A percentile compares a stretch with the other conserved stretches of the same genome.
Evolutionary conservation across 2,113 vertebrate species (phyloP).

Genomic region (Oenanthe melanoleuca): DNA sequence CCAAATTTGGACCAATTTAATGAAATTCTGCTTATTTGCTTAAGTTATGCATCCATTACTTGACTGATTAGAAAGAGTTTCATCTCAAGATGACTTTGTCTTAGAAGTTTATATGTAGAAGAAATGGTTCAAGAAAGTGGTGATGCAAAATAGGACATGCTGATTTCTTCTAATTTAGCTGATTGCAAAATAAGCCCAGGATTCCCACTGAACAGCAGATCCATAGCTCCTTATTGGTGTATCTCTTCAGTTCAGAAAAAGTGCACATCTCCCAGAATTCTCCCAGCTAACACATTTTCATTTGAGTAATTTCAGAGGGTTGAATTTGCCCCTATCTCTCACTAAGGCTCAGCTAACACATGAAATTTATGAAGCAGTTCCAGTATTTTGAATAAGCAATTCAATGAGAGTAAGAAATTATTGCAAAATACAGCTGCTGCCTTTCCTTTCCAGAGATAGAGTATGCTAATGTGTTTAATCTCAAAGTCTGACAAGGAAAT

Average conservation of each 20-base stretch:
- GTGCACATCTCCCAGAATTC: not conserved
- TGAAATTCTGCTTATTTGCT: not conserved
- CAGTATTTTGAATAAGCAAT: slow-evolving; percentile 3
- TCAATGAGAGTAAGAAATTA: not conserved
- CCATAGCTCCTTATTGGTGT: not conserved
- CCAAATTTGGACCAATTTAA: not conserved
- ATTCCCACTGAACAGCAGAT: not conserved
- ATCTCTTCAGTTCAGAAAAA: not conserved
- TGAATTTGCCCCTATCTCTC: not conserved
- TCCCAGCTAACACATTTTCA: not conserved
- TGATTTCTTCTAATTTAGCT: not conserved
- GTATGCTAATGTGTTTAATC: slow-evolving; percentile 33
- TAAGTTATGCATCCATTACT: not conserved
- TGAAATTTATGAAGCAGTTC: not conserved
- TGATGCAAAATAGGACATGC: not conserved
- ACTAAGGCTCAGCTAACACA: not conserved
- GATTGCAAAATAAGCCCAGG: not conserved
- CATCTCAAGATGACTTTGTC: not conserved
- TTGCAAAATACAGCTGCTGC: slow-evolving; percentile 14
- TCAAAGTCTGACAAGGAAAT: slow-evolving; percentile 2
- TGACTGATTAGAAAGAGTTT: not conserved
- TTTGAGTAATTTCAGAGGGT: not conserved
- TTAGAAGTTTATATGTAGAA: not conserved
- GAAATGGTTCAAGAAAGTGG: not conserved
- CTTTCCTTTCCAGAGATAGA: slow-evolving; percentile 5